Evolutionary conservation across 2,113 vertebrate genomes (phyloP).

Genomic region (Dromaius novaehollandiae): DNA sequence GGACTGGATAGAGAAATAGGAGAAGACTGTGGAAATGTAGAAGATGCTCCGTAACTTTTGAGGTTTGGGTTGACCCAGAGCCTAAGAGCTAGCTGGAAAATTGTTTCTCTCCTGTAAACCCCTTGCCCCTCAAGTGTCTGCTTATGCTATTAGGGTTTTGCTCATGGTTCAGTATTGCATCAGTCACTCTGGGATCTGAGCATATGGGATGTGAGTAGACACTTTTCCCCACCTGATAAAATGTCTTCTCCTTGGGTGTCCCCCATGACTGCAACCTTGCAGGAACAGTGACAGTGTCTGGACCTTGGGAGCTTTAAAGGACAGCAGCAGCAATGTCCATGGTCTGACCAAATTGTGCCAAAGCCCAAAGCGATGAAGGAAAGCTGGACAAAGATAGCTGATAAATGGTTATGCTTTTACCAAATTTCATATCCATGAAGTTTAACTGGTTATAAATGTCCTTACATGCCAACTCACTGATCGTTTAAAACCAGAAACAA

Average conservation of each 20-base stretch:
- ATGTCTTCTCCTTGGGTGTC: neutral
- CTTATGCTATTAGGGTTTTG: neutral
- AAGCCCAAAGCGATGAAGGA: neutral
- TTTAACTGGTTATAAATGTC: constrained; percentile 12
- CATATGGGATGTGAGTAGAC: neutral
- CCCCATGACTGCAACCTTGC: neutral
- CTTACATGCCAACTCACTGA: neutral
- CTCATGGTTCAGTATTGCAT: neutral
- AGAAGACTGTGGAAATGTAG: neutral
- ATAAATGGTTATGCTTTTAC: neutral
- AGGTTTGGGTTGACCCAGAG: neutral
- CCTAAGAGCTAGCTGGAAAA: neutral
- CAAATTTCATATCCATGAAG: neutral
- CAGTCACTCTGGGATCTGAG: neutral
- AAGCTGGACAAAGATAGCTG: neutral
- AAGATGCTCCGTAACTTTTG: neutral
- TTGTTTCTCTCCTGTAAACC: neutral
- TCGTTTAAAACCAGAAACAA: constrained; percentile 33
- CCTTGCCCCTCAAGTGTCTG: neutral
- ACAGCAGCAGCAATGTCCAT: neutral
- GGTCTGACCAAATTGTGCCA: neutral
- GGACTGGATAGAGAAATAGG: neutral
- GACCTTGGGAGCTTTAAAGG: neutral
- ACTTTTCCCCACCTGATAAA: neutral
- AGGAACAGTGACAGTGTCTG: rapidly evolving